These are phyloP conservation scores for Styela plicata DNA, from an alignment of 23 tunicate genomes.

Conservation along the genomic window DNA sequence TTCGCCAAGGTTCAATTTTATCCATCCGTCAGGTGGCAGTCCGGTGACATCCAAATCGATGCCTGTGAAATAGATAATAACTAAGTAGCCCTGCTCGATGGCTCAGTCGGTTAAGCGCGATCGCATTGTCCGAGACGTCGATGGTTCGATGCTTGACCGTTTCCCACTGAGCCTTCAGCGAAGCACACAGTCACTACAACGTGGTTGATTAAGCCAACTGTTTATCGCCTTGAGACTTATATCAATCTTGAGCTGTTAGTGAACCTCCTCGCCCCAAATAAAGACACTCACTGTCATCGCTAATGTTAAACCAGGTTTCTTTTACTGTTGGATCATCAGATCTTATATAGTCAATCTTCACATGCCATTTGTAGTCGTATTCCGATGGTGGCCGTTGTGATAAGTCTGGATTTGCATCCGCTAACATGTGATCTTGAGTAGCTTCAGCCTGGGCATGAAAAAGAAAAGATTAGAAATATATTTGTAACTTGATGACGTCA, in stretches of 20 bases:
- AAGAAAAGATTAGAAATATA: no score
- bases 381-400: conserved; percentile 22
- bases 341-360: conserved; percentile 47
- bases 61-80: conserved; percentile 9
- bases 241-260: no score
- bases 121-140: no score
- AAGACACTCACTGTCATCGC: conserved; percentile 23
- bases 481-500: no score
- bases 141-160: no score
- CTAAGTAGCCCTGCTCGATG: no score
- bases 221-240: not conserved
- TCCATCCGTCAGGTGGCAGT: conserved; percentile 35
- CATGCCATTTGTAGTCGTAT: conserved; percentile 72
- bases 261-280: no score
- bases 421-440: conserved; percentile 53
- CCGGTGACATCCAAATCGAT: not conserved
- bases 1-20: conserved; percentile 79
- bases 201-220: no score
- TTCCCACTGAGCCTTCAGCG: no score
- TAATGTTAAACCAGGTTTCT: conserved; percentile 1
- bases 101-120: no score
- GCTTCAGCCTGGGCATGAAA: conserved; percentile 10
- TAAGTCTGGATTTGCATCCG: conserved; percentile 64
- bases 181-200: no score
- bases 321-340: conserved; percentile 21